These are phyloP conservation scores for Hepsetus odoe DNA, from an alignment of 2,113 vertebrate species.

Conservation along the genomic window DNA sequence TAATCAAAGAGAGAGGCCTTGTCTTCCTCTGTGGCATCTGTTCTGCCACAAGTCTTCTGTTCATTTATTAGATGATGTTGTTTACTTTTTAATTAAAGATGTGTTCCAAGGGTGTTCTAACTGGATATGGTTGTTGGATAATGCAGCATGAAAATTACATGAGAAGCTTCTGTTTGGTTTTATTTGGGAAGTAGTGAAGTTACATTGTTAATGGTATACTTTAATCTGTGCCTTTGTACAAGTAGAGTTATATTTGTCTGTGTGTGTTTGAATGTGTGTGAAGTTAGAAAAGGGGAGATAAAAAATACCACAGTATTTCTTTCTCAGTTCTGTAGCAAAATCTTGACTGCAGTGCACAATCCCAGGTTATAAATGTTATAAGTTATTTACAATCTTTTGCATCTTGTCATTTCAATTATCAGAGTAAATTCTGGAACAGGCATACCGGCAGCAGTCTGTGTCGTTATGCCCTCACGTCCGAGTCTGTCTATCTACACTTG, in stretches of 20 bases:
- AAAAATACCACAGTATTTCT: slow-evolving; percentile 33
- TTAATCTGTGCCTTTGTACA: slow-evolving; percentile 76
- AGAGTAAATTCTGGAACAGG: neutral
- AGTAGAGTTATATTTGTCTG: slow-evolving; percentile 61
- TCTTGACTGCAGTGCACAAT: neutral
- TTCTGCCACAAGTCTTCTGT: slow-evolving; percentile 48
- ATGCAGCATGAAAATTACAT: slow-evolving; percentile 73
- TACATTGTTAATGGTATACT: too few species aligned
- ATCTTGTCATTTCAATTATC: too few species aligned
- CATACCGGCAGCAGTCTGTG: neutral
- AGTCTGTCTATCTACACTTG: neutral
- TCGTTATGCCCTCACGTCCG: neutral
- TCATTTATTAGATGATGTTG: slow-evolving; percentile 51
- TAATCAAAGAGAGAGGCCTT: neutral
- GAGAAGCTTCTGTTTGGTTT: too few species aligned
- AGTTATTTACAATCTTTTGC: too few species aligned
- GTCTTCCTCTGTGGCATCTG: slow-evolving; percentile 29
- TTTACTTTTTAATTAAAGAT: slow-evolving; percentile 23
- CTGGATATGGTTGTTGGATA: slow-evolving; percentile 38
- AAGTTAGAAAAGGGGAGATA: slow-evolving; percentile 41
- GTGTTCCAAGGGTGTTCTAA: too few species aligned
- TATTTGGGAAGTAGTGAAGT: too few species aligned
- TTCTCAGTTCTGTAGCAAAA: neutral
- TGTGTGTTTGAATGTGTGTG: slow-evolving; percentile 14
- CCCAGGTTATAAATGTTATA: too few species aligned